These are phyloP conservation scores for Acanthiza pusilla DNA, from an alignment of 2,797 vertebrate genomes.

Conservation along the genomic window DNA sequence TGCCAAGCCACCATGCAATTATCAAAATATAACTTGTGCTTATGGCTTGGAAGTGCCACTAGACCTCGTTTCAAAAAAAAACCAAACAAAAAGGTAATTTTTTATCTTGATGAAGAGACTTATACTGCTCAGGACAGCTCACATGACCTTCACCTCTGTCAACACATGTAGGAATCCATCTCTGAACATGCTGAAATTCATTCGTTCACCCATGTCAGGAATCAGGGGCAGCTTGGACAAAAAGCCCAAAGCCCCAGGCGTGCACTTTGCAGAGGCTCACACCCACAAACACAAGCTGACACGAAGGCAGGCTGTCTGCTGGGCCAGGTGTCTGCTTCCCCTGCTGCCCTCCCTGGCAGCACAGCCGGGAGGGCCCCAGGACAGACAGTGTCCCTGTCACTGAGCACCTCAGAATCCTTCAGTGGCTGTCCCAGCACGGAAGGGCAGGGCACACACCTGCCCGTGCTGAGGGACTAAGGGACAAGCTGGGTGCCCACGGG, in stretches of 20 bases:
- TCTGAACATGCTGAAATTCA: background rate
- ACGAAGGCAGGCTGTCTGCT: background rate
- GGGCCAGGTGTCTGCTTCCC: background rate
- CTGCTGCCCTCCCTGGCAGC: background rate
- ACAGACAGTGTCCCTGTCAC: background rate
- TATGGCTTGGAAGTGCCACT: background rate
- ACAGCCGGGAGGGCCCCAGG: background rate
- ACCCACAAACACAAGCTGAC: background rate
- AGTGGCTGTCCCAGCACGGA: background rate
- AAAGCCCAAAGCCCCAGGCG: too few species aligned
- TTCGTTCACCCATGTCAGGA: background rate
- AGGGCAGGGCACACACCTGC: background rate
- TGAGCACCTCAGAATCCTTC: background rate
- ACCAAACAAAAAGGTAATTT: background rate
- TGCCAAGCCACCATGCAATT: background rate
- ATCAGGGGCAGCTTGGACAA: background rate
- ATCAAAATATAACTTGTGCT: background rate
- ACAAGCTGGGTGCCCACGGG: background rate
- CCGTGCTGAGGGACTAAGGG: fast-evolving
- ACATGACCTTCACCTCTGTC: background rate
- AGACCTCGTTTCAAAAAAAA: background rate
- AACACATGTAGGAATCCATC: background rate
- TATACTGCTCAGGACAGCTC: background rate
- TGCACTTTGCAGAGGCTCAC: background rate
- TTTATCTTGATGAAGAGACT: background rate